A percentile compares a stretch with the other conserved stretches of the same genome.
Evolutionary conservation across 2,797 vertebrate genomes (phyloP).

Genomic region (Myoxocephalus aenaeus): DNA sequence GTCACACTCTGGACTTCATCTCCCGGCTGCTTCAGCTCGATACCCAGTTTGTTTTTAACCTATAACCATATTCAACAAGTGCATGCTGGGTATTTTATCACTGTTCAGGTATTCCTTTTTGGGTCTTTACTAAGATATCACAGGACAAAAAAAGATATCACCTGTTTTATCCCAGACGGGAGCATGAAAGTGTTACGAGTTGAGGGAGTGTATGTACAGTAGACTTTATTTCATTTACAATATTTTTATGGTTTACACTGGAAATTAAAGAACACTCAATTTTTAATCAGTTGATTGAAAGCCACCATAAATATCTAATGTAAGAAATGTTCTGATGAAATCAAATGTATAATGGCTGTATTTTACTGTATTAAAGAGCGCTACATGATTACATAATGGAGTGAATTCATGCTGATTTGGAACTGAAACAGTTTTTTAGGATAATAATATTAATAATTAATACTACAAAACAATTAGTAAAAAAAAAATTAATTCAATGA

Average conservation of each 20-base stretch:
- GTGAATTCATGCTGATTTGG: background rate
- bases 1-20: background rate
- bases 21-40: background rate
- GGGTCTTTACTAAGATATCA: background rate
- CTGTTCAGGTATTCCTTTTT: background rate
- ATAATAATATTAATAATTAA: constrained; percentile 4
- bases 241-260: constrained; percentile 40
- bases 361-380: background rate
- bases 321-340: constrained; percentile 12
- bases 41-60: constrained; percentile 1
- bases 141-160: background rate
- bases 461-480: background rate
- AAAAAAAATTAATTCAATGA: too few species aligned
- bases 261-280: constrained; percentile 34
- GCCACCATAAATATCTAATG: constrained; percentile 5
- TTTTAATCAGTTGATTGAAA: constrained; percentile 40
- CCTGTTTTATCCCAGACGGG: background rate
- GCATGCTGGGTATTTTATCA: constrained; percentile 10
- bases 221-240: constrained; percentile 14
- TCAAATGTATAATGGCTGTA: constrained; percentile 14
- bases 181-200: background rate
- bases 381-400: background rate
- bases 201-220: constrained; percentile 8
- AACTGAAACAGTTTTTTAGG: background rate
- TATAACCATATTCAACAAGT: background rate